Evolutionary conservation across 2,797 vertebrate species (phyloP).

Genomic region (Fistularia commersonii): DNA sequence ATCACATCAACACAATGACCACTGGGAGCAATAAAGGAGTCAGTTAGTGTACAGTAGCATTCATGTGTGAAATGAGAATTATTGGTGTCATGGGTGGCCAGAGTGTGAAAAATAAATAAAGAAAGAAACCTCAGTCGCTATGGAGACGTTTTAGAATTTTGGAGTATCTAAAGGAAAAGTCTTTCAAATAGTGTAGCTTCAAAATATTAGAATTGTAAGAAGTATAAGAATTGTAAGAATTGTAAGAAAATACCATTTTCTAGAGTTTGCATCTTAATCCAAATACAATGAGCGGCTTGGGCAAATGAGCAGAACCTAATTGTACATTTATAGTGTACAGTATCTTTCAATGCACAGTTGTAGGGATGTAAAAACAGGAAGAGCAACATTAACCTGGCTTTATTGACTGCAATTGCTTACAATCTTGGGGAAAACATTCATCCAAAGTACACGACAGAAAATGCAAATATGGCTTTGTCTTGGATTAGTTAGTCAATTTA

Average conservation of each 20-base stretch:
- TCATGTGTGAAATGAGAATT: constrained; percentile 25
- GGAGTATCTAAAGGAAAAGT: neutral
- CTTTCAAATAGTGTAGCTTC: too few relatives aligned
- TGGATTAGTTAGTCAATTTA: too few relatives aligned
- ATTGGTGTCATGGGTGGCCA: neutral
- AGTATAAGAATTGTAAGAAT: too few relatives aligned
- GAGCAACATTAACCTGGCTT: constrained; percentile 2
- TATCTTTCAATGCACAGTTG: neutral
- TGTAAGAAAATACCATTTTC: neutral
- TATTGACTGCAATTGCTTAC: constrained; percentile 47
- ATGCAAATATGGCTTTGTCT: constrained; percentile 25
- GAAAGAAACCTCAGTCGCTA: neutral
- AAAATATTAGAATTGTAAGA: too few relatives aligned
- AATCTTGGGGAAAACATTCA: constrained; percentile 39
- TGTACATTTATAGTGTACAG: neutral
- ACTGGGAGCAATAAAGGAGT: constrained; percentile 9
- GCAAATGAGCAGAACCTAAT: constrained; percentile 2
- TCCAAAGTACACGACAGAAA: constrained; percentile 35
- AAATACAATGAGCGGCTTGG: neutral
- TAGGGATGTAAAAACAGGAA: neutral
- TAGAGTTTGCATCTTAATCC: constrained; percentile 7
- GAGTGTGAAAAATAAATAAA: too few relatives aligned
- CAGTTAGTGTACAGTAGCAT: constrained; percentile 10
- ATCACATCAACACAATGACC: constrained; percentile 23
- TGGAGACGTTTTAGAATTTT: neutral